Base-by-base conservation (phyloP, 2,888 invertebrate species). In the Abrostola tripartita region DNA sequence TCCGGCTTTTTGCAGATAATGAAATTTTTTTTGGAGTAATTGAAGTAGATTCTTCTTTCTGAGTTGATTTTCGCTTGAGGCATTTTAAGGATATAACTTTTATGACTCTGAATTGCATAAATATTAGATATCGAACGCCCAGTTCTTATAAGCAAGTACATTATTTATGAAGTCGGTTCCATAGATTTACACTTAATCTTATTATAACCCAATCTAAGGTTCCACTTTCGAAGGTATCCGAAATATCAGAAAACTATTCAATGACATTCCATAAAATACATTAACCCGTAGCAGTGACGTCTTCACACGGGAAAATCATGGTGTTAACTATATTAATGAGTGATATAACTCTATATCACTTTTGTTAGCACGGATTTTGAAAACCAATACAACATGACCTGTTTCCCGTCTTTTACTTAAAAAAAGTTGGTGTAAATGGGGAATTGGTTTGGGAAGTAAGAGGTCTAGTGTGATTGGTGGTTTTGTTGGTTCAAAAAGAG, bases 311-410 rank as follows among this genome's bases (percentile, higher is more conserved):
- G 91, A 92, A 92, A 83, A 79, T 65, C 76, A 77, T 69, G 64
- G 92, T 88, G 92, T 86, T 92, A 92, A 92, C 87, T 81, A 89
- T 84, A 92, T 92, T 92, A 92, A 92, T 88, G 85, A 82, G 83
- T 81, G 79, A 86, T 85, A 86, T 79, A 85, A 76, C 84, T 81
- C 71, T 68, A 85, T 87, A 86, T 82, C 78, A 79, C 79, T 77
- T 82, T 79, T 81, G 86, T 90, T 91, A 91, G 87, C 91, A 84
- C 85, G 66, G 41, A 44, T 60, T 65, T 50, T 36, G n/a, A 57
- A 61, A 72, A 73, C 88, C 84, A 83, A 37, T 58, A 5, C 52
- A 62, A 35, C 10, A 0, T 54, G 83, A 76, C 44, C 69, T 49
- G 47, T 55, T 59, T 1, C n/a, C 9, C 40, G 10, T 52, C n/a